phyloP scores from a whole-genome alignment of 2,113 vertebrate species.

The Vanacampus margaritifer region DNA sequence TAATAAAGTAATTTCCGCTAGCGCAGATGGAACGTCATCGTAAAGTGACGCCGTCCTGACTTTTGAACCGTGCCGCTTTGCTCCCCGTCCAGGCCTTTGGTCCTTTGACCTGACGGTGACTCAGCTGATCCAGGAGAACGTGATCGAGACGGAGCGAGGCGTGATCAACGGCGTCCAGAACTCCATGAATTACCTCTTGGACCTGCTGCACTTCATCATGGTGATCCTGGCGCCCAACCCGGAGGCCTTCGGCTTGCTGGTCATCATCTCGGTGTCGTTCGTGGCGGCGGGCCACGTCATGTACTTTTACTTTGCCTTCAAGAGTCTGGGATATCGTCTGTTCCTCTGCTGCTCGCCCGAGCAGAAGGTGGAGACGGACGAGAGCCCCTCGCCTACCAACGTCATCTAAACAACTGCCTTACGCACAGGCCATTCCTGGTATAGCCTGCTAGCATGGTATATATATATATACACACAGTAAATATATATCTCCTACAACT shows the following conservation, averaged over 20 bases:
- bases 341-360: constrained; percentile 81
- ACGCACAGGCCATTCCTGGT: constrained; percentile 45
- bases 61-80: constrained; percentile 12
- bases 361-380: constrained; percentile 61
- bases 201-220: constrained; percentile 98
- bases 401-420: constrained; percentile 56
- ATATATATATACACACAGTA: background rate
- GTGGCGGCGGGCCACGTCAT: constrained; percentile 93
- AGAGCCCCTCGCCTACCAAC: constrained; percentile 59
- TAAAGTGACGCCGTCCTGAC: background rate
- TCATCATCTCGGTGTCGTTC: constrained; percentile 95
- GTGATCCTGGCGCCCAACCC: constrained; percentile 96
- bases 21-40: background rate
- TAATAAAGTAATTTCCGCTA: constrained; percentile 15
- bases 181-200: constrained; percentile 99
- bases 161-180: constrained; percentile 98
- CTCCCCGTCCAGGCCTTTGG: constrained; percentile 85
- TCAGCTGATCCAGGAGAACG: constrained; percentile 96
- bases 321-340: constrained; percentile 80
- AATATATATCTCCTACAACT: constrained; percentile 12
- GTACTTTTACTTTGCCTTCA: constrained; percentile 94
- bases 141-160: constrained; percentile 92
- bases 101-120: constrained; percentile 98
- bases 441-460: constrained; percentile 18
- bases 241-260: constrained; percentile 92